Conservation (phyloP, 2,797 vertebrate genomes). For the Sebastes melanostomus region DNA sequence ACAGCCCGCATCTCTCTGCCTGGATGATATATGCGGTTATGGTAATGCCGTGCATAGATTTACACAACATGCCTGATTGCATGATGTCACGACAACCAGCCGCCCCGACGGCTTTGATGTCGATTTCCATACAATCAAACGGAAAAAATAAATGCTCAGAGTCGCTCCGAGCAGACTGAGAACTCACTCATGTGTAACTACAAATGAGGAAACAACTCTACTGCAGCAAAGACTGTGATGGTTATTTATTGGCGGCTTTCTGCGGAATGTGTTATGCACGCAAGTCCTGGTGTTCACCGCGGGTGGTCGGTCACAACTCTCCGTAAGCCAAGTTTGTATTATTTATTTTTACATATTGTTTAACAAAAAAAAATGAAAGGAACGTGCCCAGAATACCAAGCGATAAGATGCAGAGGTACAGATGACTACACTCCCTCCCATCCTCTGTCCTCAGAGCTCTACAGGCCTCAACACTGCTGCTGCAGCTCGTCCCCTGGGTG, state of each 20-base stretch:
- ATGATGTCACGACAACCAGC: slow-evolving; percentile 28
- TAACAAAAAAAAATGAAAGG: slow-evolving; percentile 11
- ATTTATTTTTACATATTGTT: slow-evolving; percentile 16
- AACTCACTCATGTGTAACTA: slow-evolving; percentile 27
- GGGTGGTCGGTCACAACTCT: slow-evolving; percentile 12
- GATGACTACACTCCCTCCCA: slow-evolving; percentile 9
- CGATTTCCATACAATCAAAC: slow-evolving; percentile 58
- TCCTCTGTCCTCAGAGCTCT: slow-evolving; percentile 12
- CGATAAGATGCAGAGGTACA: slow-evolving; percentile 10
- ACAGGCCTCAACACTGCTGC: not conserved
- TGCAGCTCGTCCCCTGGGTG: slow-evolving; percentile 43
- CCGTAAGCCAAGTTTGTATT: not conserved
- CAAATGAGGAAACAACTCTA: slow-evolving; percentile 3
- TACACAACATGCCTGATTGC: slow-evolving; percentile 38
- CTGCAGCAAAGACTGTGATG: slow-evolving; percentile 25
- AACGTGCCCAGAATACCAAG: slow-evolving; percentile 40
- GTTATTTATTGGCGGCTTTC: slow-evolving; percentile 25
- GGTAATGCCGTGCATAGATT: slow-evolving; percentile 37
- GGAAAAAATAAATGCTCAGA: slow-evolving; percentile 19
- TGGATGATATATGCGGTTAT: slow-evolving; percentile 23
- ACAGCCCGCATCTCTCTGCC: not conserved
- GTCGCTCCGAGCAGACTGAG: slow-evolving; percentile 13
- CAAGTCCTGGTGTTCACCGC: not conserved
- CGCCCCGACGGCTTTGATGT: slow-evolving; percentile 18
- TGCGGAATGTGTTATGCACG: slow-evolving; percentile 7